A percentile compares a stretch with the other conserved stretches of the same genome.
Evolutionary conservation across 2,888 invertebrate genomes (phyloP).

Genomic region (Macropis europaea): DNA sequence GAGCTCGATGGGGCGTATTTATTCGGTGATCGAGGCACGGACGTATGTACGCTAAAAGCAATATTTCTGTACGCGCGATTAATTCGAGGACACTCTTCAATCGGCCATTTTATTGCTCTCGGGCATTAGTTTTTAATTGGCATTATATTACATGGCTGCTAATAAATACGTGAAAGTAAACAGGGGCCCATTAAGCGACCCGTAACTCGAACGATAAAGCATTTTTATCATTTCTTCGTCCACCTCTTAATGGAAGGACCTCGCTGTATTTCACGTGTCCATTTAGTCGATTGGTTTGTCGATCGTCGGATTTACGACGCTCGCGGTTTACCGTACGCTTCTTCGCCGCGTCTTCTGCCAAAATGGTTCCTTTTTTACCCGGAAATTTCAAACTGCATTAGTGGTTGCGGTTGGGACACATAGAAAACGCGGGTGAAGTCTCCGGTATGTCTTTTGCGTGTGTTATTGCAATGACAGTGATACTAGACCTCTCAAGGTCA

Average conservation of each 20-base stretch:
- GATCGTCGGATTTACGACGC: constrained; percentile 42
- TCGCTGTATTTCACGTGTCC: constrained; percentile 44
- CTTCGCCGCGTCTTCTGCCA: no score
- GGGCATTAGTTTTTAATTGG: constrained; percentile 36
- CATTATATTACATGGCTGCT: constrained; percentile 31
- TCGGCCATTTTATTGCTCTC: constrained; percentile 4
- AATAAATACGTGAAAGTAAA: constrained; percentile 45
- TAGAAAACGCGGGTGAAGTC: no score
- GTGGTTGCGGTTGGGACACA: no score
- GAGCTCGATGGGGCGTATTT: neutral
- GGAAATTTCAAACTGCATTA: no score
- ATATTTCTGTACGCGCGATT: neutral
- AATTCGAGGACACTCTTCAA: constrained; percentile 8
- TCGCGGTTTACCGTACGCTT: constrained; percentile 20
- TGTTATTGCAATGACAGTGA: no score
- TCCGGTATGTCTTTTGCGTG: no score
- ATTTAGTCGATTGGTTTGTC: constrained; percentile 44
- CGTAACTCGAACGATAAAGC: constrained; percentile 17
- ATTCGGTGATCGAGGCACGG: neutral
- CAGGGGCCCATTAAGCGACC: constrained; percentile 27
- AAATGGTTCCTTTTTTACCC: no score
- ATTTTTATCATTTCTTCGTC: constrained; percentile 44
- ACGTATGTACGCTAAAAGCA: neutral
- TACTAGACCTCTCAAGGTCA: no score
- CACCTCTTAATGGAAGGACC: constrained; percentile 33